A percentile compares a stretch with the other conserved stretches of the same genome.
These are phyloP conservation scores for Hystrix cristata DNA, from an alignment of 2,113 vertebrate genomes.

Conservation along the genomic window DNA sequence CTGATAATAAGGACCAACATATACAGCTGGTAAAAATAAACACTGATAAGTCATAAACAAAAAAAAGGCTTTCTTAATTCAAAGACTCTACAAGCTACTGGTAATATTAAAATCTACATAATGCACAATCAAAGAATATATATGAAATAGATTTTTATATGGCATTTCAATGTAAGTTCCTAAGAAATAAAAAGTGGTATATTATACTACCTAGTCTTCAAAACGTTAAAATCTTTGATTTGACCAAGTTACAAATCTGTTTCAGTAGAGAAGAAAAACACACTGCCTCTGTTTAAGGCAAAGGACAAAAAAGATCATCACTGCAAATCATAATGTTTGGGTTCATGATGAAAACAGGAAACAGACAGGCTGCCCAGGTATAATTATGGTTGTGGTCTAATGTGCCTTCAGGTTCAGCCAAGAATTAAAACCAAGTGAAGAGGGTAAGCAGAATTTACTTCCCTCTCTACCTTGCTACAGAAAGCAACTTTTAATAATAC, in stretches of 20 bases:
- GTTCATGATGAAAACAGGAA: conserved; percentile 82
- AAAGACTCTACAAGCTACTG: conserved; percentile 42
- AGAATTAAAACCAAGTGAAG: conserved; percentile 79
- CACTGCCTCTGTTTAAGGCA: conserved; percentile 48
- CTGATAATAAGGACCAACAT: conserved; percentile 18
- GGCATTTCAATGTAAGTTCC: conserved; percentile 52
- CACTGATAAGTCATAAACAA: conserved; percentile 69
- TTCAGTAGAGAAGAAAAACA: conserved; percentile 65
- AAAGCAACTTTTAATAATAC: conserved; percentile 79
- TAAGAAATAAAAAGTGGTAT: conserved; percentile 58
- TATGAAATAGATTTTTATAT: conserved; percentile 50
- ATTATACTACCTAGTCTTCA: conserved; percentile 60
- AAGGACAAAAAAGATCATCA: conserved; percentile 68
- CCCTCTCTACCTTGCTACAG: conserved; percentile 75
- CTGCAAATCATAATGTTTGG: conserved; percentile 73
- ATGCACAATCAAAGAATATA: conserved; percentile 51
- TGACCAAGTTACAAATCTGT: conserved; percentile 71
- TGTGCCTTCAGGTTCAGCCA: conserved; percentile 77
- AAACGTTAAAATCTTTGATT: conserved; percentile 66
- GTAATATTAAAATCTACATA: conserved; percentile 66
- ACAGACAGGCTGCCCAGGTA: conserved; percentile 76
- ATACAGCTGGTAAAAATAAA: conserved; percentile 71
- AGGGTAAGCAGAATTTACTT: conserved; percentile 67
- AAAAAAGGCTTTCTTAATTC: conserved; percentile 67
- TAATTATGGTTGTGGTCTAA: conserved; percentile 63